Evolutionary conservation across 2,888 invertebrate genomes (phyloP).

Genomic region (Rhabditoides inermis): DNA sequence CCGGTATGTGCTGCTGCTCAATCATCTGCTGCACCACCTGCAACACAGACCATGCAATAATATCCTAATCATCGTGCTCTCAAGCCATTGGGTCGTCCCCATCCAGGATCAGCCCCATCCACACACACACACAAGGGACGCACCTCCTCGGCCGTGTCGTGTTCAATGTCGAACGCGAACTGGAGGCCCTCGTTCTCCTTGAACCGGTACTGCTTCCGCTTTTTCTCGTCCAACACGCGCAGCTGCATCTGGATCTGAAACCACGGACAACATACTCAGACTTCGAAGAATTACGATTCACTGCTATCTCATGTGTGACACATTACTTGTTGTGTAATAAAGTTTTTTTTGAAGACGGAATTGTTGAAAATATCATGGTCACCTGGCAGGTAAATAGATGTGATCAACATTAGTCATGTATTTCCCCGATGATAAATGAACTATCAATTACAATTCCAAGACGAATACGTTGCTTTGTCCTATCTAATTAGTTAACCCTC

Average conservation of each 20-base stretch:
- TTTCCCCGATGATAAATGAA: too few species aligned
- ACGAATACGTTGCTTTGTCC: too few species aligned
- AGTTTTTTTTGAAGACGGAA: too few species aligned
- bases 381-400: too few species aligned
- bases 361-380: too few species aligned
- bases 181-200: constrained; percentile 98
- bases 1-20: constrained; percentile 64
- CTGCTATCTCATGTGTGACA: too few species aligned
- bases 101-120: constrained; percentile 57
- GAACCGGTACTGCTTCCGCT: constrained; percentile 81
- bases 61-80: background rate
- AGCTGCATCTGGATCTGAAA: constrained; percentile 65
- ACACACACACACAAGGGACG: too few species aligned
- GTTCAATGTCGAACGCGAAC: constrained; percentile 85
- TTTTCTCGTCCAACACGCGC: constrained; percentile 89
- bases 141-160: constrained; percentile 83
- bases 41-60: constrained; percentile 8
- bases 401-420: too few species aligned
- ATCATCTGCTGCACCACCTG: constrained; percentile 75
- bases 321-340: background rate
- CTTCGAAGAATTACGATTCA: too few species aligned
- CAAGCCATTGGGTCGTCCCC: background rate
- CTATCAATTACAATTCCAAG: too few species aligned
- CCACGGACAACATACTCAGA: too few species aligned
- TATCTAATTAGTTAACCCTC: too few species aligned